These are phyloP conservation scores for Conger conger DNA, from an alignment of 2,113 vertebrate genomes.

Conservation along the genomic window DNA sequence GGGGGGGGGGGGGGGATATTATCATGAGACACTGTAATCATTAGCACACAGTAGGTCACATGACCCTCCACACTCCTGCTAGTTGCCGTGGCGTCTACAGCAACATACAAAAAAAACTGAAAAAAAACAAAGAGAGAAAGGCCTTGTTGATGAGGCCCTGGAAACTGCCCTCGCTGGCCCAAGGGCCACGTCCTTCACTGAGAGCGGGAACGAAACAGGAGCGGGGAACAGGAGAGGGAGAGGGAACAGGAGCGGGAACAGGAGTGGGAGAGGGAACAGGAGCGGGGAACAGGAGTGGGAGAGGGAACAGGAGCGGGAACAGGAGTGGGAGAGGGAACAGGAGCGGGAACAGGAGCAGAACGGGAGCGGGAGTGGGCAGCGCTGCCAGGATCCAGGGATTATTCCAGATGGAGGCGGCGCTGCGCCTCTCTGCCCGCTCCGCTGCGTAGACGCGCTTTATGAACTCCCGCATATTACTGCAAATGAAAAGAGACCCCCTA, in stretches of 20 bases:
- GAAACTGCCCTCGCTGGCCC: constrained; percentile 44
- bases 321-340: too few species aligned
- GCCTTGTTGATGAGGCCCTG: constrained; percentile 29
- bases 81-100: not conserved
- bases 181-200: constrained; percentile 61
- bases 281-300: too few species aligned
- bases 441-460: constrained; percentile 65
- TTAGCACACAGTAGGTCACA: not conserved
- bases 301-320: too few species aligned
- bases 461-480: constrained; percentile 71
- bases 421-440: constrained; percentile 51
- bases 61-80: not conserved
- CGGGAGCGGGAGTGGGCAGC: constrained; percentile 54
- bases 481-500: constrained; percentile 60
- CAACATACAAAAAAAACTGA: too few species aligned
- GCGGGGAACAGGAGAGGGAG: constrained; percentile 17
- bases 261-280: constrained; percentile 42
- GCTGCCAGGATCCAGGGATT: constrained; percentile 70
- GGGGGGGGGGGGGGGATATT: not conserved
- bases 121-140: not conserved
- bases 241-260: too few species aligned
- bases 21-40: not conserved
- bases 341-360: constrained; percentile 32
- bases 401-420: constrained; percentile 70
- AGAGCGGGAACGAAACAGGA: constrained; percentile 36